Base-by-base conservation (phyloP, 2,113 vertebrate genomes). In the Hippolais icterina region DNA sequence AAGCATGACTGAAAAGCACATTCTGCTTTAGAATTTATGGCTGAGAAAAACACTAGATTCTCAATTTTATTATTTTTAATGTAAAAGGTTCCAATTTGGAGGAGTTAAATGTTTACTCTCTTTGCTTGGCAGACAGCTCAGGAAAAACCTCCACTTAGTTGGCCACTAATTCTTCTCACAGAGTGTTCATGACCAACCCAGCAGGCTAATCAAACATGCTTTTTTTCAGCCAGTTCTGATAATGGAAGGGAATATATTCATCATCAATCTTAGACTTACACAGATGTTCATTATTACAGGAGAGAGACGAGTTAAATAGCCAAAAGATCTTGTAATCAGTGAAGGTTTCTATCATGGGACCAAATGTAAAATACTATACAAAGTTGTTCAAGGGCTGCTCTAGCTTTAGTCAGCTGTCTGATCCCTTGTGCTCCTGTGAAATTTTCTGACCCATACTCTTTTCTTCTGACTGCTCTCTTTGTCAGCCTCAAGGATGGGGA, bases 141-240 rank as follows among this genome's bases (percentile, higher is more conserved):
- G 47, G 35, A 83, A 80, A 94, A 86, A 15, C 28, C 28, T 92
- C 9, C 20, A 18, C 56, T 81, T 83, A 84, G 39, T 46, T 81
- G 53, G 33, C 52, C 22, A 31, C 39, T 79, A 89, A 87, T 78
- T 56, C 74, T 61, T 54, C 56, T 94, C 71, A 59, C 19, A 74
- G 77, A 68, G 57, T 39, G 39, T 60, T 75, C 65, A 84, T 84
- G 90, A 78, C 69, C 64, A 59, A 24, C 39, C 15, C 49, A 89
- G 90, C 56, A 91, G 59, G 35, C 56, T 87, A 95, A 94, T 84
- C 84, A 89, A 91, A 94, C 47, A 74, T 78, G 27, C 8, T 76
- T 92, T 35, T 80, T 87, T 87, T 42, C 72, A 79, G 47, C 23
- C 46, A 64, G 42, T 74, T 81, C 56, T 70, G 39, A 49, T 91